Conservation (phyloP, 2,797 vertebrate genomes). For the Ibycter americanus region DNA sequence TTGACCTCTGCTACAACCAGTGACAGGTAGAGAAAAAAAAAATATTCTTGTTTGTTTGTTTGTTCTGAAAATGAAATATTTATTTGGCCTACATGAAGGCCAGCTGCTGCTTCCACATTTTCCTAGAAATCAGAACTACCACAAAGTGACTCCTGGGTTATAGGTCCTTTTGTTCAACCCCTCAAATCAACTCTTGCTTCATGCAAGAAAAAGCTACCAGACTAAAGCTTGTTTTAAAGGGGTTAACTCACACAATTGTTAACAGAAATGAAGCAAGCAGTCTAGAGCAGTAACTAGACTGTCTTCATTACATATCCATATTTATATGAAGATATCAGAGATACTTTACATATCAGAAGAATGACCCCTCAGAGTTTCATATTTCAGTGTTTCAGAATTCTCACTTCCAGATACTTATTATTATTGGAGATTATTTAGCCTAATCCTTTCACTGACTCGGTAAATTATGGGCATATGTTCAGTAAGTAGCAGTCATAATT, state of each 20-base stretch:
- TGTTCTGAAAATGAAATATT: background rate
- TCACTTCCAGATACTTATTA: background rate
- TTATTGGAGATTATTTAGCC: background rate
- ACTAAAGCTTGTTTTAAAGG: background rate
- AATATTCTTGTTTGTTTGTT: too few species aligned
- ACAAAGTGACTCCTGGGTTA: background rate
- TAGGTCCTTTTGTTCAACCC: background rate
- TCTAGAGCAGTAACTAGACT: background rate
- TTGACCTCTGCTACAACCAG: background rate
- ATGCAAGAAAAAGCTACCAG: background rate
- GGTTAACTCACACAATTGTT: background rate
- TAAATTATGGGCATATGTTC: background rate
- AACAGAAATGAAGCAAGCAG: background rate
- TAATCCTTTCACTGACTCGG: background rate
- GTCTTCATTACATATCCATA: background rate
- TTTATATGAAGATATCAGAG: background rate
- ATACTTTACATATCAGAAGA: background rate
- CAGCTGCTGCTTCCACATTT: background rate
- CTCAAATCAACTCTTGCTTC: background rate
- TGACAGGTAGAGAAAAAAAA: background rate
- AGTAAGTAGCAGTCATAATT: background rate
- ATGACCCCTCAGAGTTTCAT: background rate
- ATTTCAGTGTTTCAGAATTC: background rate
- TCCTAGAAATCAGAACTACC: background rate
- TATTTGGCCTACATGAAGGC: background rate